Conservation (phyloP, 35 echinoderm and acorn worm genomes). For the Holothuria glaberrima region DNA sequence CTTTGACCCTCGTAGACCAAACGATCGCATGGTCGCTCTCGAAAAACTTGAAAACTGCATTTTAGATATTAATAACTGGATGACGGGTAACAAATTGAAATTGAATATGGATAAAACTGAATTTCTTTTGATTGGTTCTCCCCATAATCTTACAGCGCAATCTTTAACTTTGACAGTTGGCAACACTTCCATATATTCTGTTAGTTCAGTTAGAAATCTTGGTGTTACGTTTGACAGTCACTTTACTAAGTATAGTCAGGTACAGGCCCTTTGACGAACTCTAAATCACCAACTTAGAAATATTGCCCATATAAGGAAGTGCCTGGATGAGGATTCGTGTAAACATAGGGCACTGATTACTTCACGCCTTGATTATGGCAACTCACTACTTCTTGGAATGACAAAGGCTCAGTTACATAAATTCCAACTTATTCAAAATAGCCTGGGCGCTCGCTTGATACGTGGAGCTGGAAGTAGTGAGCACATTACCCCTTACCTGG, state of each 20-base stretch:
- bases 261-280: not conserved
- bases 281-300: not conserved
- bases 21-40: not conserved
- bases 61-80: conserved; percentile 6
- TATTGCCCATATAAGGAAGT: not conserved
- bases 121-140: not conserved
- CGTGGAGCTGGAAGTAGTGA: too few relatives aligned
- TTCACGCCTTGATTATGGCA: not conserved
- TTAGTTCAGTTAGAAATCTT: not conserved
- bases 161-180: not conserved
- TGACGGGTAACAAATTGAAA: not conserved
- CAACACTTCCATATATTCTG: not conserved
- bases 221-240: not conserved
- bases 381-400: not conserved
- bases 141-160: not conserved
- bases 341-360: not conserved
- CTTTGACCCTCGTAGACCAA: not conserved
- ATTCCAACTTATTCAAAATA: too few relatives aligned
- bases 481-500: too few relatives aligned
- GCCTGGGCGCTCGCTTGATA: too few relatives aligned
- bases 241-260: not conserved
- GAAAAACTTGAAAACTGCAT: not conserved
- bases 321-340: not conserved
- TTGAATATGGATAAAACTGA: not conserved
- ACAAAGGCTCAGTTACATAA: too few relatives aligned